Base-by-base conservation (phyloP, 1,140 invertebrate species). In the Philopotamus ludificatus region DNA sequence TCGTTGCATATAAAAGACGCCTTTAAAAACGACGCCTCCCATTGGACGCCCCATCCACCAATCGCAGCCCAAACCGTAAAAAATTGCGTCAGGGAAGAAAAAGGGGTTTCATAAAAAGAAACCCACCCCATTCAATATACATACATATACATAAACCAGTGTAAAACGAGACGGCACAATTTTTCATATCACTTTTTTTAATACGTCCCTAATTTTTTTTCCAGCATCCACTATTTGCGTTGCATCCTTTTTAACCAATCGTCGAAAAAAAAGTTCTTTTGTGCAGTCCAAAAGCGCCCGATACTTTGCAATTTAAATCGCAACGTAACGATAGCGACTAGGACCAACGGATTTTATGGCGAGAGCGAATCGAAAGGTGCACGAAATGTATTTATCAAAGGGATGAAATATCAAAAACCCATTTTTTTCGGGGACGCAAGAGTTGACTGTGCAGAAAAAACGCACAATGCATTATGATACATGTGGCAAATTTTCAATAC, bases 401-500 rank as follows among this genome's bases (percentile, higher is more conserved):
- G 68, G 68, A 70, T 66, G 64, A 64, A 70, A 63, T 66, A 58
- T 69, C 67, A 62, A 65, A 67, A 65, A 49, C 22, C 61, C n/a
- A n/a, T n/a, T 63, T 65, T 68, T 58, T 16, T 10, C 3, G 50
- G 15, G 47, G 34, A 63, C 44, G 25, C 25, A 18, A 21, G 26
- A 21, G 23, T 57, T 57, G 54, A 57, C 50, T 53, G 50, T n/a
- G 53, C n/a, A 26, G 4, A 58, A 58, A 58, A 58, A 44, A 44
- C n/a, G 28, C 28, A 70, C 68, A 70, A 70, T 70, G 41, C 64
- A 53, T 66, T 70, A 66, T 70, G 68, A 70, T 70, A 70, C 68
- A 70, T 70, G 68, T 70, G 68, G 68, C 68, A 66, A 66, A 63
- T 66, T 70, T 70, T 70, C 64, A 65, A 69, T 66, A 62, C 65